Evolutionary conservation across 2,113 vertebrate genomes (phyloP).

Genomic region (Hyaena hyaena): DNA sequence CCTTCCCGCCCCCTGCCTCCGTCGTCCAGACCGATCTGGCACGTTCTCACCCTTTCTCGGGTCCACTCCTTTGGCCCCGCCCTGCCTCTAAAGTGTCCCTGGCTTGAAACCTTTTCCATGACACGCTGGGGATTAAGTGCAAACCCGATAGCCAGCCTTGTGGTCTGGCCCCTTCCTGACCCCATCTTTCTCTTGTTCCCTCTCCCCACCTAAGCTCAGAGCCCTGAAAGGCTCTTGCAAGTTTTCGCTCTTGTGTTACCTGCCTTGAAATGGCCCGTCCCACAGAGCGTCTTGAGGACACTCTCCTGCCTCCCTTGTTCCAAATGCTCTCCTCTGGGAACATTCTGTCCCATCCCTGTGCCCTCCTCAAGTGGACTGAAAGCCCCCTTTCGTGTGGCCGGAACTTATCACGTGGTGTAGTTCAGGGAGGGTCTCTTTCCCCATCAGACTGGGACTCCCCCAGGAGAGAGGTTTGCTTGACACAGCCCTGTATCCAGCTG

Average conservation of each 20-base stretch:
- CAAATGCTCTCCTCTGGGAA: neutral
- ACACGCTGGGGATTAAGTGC: too few species aligned
- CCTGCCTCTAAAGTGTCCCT: neutral
- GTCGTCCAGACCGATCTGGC: too few species aligned
- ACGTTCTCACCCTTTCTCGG: too few species aligned
- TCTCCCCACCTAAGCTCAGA: neutral
- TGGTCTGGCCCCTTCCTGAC: neutral
- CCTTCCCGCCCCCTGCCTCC: neutral
- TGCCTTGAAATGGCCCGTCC: neutral
- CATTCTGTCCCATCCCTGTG: neutral
- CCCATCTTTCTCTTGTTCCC: too few species aligned
- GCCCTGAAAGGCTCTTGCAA: neutral
- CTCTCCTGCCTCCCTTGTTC: neutral
- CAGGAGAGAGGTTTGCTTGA: neutral
- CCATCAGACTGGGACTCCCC: neutral
- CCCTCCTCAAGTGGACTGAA: neutral
- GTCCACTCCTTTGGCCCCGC: too few species aligned
- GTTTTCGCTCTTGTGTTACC: neutral
- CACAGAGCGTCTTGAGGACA: neutral
- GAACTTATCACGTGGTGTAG: neutral
- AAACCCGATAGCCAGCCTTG: neutral
- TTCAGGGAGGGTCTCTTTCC: neutral
- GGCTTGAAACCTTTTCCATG: neutral
- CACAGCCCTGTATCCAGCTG: neutral
- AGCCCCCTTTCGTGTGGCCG: neutral